These are phyloP conservation scores for Sepioteuthis lessoniana DNA, from an alignment of 2,888 invertebrate genomes.

Conservation along the genomic window DNA sequence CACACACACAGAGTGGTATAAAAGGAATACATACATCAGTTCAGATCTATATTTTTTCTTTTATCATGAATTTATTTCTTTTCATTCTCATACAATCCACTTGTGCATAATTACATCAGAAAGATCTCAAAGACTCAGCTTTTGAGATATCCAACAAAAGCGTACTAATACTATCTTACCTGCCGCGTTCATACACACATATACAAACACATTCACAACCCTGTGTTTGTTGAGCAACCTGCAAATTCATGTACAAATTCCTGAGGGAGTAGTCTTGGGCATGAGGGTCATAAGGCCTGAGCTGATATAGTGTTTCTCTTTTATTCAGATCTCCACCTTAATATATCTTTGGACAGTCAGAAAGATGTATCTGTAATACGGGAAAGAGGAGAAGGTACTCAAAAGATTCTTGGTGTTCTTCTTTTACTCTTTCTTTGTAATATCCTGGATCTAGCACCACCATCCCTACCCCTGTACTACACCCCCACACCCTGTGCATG, in stretches of 20 bases:
- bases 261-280: background rate
- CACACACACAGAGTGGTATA: background rate
- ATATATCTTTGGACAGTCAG: slow-evolving; percentile 8
- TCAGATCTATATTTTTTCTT: background rate
- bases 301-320: slow-evolving; percentile 18
- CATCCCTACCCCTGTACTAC: too few species aligned
- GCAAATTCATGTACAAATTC: background rate
- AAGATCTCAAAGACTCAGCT: background rate
- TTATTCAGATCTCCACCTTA: background rate
- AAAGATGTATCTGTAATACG: background rate
- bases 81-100: background rate
- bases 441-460: background rate
- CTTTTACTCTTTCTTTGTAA: background rate
- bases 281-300: background rate
- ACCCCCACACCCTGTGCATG: background rate
- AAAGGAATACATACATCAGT: background rate
- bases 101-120: slow-evolving; percentile 33
- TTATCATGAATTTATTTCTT: background rate
- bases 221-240: slow-evolving; percentile 4
- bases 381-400: too few species aligned
- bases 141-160: background rate
- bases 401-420: background rate
- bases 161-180: background rate
- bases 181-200: background rate
- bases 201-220: background rate